Evolutionary conservation across 2,113 vertebrate genomes (phyloP).

Genomic region (Pluvianellus socialis): DNA sequence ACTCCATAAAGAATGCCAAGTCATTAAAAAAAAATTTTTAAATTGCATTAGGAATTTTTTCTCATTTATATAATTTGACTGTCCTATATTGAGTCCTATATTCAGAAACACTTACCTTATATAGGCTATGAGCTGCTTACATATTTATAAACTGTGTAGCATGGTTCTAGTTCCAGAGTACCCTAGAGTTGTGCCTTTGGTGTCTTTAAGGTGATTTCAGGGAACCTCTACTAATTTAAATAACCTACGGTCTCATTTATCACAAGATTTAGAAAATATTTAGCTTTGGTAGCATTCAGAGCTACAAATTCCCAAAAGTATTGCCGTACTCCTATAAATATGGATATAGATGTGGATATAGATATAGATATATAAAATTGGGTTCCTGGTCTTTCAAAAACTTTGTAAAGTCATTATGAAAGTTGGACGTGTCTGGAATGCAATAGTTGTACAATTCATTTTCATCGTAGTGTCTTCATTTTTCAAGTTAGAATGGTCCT

Average conservation of each 20-base stretch:
- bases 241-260: not conserved
- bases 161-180: not conserved
- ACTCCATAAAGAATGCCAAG: not conserved
- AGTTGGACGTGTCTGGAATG: not conserved
- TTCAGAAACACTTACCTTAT: not conserved
- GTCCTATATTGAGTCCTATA: not conserved
- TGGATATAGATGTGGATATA: too few relatives aligned
- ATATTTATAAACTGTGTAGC: not conserved
- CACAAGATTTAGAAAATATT: not conserved
- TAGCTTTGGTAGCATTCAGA: not conserved
- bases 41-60: not conserved
- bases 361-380: too few relatives aligned
- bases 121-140: not conserved
- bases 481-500: not conserved
- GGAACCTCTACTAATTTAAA: not conserved
- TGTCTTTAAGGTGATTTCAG: not conserved
- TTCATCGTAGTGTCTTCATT: not conserved
- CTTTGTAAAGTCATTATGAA: not conserved
- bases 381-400: not conserved
- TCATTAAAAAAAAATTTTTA: not conserved
- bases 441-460: not conserved
- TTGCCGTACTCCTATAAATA: not conserved
- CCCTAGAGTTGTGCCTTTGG: not conserved
- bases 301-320: not conserved
- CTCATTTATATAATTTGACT: not conserved